A percentile compares a stretch with the other conserved stretches of the same genome.
Conservation (phyloP, 1,140 invertebrate genomes). For the silkworm (Bombyx mori) region ASM3026992v2 NC_085112.1:9317501-9318000, state of each 20-base stretch:
- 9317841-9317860: conserved; percentile 30
- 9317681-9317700: conserved; percentile 59
- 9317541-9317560: not conserved
- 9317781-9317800: conserved; percentile 56
- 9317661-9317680: conserved; percentile 54
- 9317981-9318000: conserved; percentile 42
- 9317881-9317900: conserved; percentile 70
- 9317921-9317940: conserved; percentile 65
- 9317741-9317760: conserved; percentile 71
- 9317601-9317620: conserved; percentile 64
- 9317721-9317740: conserved; percentile 67
- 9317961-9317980: conserved; percentile 8
- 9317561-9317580: conserved; percentile 42
- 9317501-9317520: conserved; percentile 59
- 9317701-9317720: conserved; percentile 64
- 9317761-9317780: conserved; percentile 72
- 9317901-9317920: conserved; percentile 69
- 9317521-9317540: conserved; percentile 28
- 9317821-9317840: conserved; percentile 58
- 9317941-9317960: conserved; percentile 46
- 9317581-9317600: conserved; percentile 68
- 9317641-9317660: conserved; percentile 70
- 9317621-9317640: conserved; percentile 69
- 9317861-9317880: conserved; percentile 60
- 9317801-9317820: conserved; percentile 61